Evolutionary conservation across 2,113 vertebrate genomes (phyloP).

Genomic region (Amphiprion percula): DNA sequence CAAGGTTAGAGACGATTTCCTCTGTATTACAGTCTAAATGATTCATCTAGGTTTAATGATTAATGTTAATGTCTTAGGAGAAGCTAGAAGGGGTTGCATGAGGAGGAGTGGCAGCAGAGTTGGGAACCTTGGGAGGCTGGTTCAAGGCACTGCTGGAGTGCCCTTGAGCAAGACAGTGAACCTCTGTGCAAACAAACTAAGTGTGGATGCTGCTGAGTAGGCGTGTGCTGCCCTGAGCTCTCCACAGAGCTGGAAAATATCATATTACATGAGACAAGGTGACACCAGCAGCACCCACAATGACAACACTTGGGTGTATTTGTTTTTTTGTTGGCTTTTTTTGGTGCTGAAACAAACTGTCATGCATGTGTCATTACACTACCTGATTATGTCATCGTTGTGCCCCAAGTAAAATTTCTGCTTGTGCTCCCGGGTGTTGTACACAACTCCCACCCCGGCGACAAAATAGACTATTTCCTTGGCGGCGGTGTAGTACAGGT

Average conservation of each 20-base stretch:
- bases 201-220: constrained; percentile 20
- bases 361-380: constrained; percentile 39
- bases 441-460: constrained; percentile 96
- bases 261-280: constrained; percentile 67
- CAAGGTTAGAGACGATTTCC: no score
- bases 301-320: constrained; percentile 28
- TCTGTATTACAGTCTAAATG: not conserved
- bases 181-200: constrained; percentile 7
- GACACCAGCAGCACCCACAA: constrained; percentile 57
- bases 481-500: constrained; percentile 98
- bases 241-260: constrained; percentile 35
- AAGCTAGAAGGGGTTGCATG: not conserved
- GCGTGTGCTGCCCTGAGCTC: not conserved
- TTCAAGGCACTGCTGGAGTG: constrained; percentile 12
- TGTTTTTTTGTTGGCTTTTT: constrained; percentile 43
- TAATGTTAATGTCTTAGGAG: not conserved
- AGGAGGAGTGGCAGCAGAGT: constrained; percentile 24
- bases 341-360: constrained; percentile 67
- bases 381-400: constrained; percentile 99
- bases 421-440: constrained; percentile 97
- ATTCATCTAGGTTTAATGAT: not conserved
- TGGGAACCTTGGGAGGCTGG: not conserved
- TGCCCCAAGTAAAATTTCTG: constrained; percentile 99
- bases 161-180: constrained; percentile 46
- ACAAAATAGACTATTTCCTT: constrained; percentile 99